Percentiles rank a stretch among this genome's conserved stretches.
phyloP scores from a whole-genome alignment of 2,888 invertebrate species.

The Cryptus armator region DNA sequence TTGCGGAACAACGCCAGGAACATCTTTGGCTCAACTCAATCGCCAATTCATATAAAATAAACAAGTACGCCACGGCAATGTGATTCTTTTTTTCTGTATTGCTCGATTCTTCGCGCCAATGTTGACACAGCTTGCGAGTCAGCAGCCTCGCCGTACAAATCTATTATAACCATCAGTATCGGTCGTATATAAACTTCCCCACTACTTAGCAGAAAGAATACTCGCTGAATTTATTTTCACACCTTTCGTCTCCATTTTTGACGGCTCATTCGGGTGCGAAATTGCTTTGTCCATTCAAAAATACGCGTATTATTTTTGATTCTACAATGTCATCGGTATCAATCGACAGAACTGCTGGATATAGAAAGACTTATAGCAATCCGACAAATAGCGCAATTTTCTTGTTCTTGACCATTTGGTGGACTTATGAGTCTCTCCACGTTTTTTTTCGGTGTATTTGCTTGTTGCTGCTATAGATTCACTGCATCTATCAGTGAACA shows the following conservation, averaged over 20 bases:
- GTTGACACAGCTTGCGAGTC: conserved; percentile 55
- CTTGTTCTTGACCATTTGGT: too few relatives aligned
- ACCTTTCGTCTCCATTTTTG: conserved; percentile 4
- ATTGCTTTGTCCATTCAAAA: background rate
- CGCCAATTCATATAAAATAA: conserved; percentile 51
- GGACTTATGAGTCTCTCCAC: background rate
- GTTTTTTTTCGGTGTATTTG: conserved; percentile 21
- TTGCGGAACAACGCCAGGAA: background rate
- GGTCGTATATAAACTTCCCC: background rate
- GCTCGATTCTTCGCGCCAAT: conserved; percentile 15
- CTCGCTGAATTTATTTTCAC: conserved; percentile 29
- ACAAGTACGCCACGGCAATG: conserved; percentile 20
- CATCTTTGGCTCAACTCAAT: conserved; percentile 9
- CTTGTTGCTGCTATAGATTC: conserved; percentile 35
- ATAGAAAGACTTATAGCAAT: background rate
- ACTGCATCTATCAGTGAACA: conserved; percentile 28
- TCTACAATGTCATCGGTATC: background rate
- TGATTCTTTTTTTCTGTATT: conserved; percentile 14
- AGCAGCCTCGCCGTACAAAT: conserved; percentile 25
- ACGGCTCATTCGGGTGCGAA: conserved; percentile 16
- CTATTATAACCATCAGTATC: conserved; percentile 28
- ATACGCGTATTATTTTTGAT: too few relatives aligned
- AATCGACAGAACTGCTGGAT: too few relatives aligned
- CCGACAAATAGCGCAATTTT: background rate
- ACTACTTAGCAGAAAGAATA: conserved; percentile 23